Conservation (phyloP, 2,113 vertebrate species). For the Anarrhichthys ocellatus region DNA sequence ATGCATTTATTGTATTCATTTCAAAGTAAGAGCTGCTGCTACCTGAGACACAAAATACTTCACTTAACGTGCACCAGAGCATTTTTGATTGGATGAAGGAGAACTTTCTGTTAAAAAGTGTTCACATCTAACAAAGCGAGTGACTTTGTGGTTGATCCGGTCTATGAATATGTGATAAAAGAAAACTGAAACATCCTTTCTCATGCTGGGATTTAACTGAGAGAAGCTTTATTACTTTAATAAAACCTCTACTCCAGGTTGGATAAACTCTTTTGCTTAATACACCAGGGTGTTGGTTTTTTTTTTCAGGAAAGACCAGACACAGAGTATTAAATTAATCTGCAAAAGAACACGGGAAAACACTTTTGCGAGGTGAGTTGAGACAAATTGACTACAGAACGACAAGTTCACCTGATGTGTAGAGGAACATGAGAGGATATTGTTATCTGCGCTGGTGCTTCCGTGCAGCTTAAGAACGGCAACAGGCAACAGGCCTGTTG, state of each 20-base stretch:
- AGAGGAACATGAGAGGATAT: conserved; percentile 56
- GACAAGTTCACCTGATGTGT: conserved; percentile 43
- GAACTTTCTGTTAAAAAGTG: not conserved
- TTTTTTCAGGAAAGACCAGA: not conserved
- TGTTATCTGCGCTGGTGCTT: conserved; percentile 61
- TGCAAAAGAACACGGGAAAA: not conserved
- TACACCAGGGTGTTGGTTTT: not conserved
- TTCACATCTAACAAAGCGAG: not conserved
- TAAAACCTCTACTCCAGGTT: not conserved
- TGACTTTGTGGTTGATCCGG: not conserved
- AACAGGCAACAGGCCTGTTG: conserved; percentile 49
- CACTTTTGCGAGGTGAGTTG: conserved; percentile 2
- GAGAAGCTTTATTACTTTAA: not conserved
- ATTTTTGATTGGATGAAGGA: not conserved
- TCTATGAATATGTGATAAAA: conserved; percentile 9
- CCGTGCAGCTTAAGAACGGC: conserved; percentile 31
- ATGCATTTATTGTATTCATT: conserved; percentile 26
- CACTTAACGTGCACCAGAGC: conserved; percentile 18
- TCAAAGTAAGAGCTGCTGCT: conserved; percentile 38
- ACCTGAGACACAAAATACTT: conserved; percentile 1
- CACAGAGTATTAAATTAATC: conserved; percentile 10
- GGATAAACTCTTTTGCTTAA: conserved; percentile 7
- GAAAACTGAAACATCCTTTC: not conserved
- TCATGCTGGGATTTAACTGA: conserved; percentile 6
- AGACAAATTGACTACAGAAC: conserved; percentile 15